A percentile compares a stretch with the other conserved stretches of the same genome.
These are phyloP conservation scores for Mesorhabditis sp. DNA, from an alignment of 2,888 invertebrate genomes.

Conservation along the genomic window DNA sequence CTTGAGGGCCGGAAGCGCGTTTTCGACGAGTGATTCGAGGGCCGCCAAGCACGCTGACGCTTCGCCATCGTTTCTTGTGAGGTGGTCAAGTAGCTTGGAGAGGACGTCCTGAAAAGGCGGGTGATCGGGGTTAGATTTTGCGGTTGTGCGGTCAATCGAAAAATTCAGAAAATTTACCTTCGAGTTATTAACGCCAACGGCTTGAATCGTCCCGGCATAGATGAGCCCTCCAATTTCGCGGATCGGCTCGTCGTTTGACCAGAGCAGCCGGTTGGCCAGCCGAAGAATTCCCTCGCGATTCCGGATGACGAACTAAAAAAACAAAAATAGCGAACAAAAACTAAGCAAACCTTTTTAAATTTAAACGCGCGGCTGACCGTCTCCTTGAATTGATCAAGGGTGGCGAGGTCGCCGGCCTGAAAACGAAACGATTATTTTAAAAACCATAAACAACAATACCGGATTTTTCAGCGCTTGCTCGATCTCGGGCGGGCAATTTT, in stretches of 20 bases:
- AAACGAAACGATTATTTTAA: background rate
- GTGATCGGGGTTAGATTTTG: no score
- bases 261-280: background rate
- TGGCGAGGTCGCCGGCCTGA: background rate
- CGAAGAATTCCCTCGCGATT: background rate
- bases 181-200: background rate
- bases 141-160: no score
- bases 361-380: background rate
- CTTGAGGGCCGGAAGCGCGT: background rate
- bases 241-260: background rate
- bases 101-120: no score
- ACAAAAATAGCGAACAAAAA: no score
- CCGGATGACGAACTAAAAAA: background rate
- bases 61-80: background rate
- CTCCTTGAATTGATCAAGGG: background rate
- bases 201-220: background rate
- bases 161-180: background rate
- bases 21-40: background rate
- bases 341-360: constrained; percentile 1
- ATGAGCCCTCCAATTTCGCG: background rate
- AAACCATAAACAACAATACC: background rate
- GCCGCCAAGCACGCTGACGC: background rate
- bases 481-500: background rate
- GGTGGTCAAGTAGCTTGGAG: background rate
- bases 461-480: background rate